Percentiles rank a stretch among this genome's conserved stretches.
These are phyloP conservation scores for Helostoma temminkii DNA, from an alignment of 2,797 vertebrate species.

Conservation along the genomic window DNA sequence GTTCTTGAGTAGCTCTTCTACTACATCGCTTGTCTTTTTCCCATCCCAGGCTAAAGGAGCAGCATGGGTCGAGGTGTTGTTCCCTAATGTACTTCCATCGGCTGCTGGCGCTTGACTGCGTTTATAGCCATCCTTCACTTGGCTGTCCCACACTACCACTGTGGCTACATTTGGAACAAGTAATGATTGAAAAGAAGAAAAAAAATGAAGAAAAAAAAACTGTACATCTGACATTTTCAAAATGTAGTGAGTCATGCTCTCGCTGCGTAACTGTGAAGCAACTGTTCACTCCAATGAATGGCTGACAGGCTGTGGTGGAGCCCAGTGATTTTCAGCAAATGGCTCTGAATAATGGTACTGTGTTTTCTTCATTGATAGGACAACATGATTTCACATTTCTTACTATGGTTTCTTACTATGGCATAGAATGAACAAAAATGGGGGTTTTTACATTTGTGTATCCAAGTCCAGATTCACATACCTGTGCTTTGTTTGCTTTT, in stretches of 20 bases:
- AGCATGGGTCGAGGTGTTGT: conserved; percentile 2
- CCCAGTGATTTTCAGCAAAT: conserved; percentile 3
- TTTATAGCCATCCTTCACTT: conserved; percentile 78
- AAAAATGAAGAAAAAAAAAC: neutral
- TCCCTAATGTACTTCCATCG: neutral
- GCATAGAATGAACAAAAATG: neutral
- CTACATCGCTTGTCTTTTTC: conserved; percentile 76
- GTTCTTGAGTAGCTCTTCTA: conserved; percentile 88
- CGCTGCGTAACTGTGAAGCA: neutral
- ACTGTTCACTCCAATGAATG: conserved; percentile 11
- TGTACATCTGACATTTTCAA: neutral
- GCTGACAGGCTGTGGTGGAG: conserved; percentile 3
- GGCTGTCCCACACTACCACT: conserved; percentile 75
- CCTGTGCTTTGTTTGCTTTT: conserved; percentile 60
- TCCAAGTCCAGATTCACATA: conserved; percentile 28
- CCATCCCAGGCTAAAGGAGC: conserved; percentile 65
- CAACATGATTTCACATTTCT: conserved; percentile 18
- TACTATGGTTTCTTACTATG: conserved; percentile 2
- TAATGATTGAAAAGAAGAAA: neutral
- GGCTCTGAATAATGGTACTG: neutral
- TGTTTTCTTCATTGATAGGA: conserved; percentile 14
- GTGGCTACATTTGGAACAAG: conserved; percentile 33
- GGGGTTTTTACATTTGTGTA: neutral
- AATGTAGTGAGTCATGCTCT: conserved; percentile 8
- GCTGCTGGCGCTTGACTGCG: conserved; percentile 23